A percentile compares a stretch with the other conserved stretches of the same genome.
phyloP scores from a whole-genome alignment of 2,113 vertebrate genomes.

The Dipodomys merriami region DNA sequence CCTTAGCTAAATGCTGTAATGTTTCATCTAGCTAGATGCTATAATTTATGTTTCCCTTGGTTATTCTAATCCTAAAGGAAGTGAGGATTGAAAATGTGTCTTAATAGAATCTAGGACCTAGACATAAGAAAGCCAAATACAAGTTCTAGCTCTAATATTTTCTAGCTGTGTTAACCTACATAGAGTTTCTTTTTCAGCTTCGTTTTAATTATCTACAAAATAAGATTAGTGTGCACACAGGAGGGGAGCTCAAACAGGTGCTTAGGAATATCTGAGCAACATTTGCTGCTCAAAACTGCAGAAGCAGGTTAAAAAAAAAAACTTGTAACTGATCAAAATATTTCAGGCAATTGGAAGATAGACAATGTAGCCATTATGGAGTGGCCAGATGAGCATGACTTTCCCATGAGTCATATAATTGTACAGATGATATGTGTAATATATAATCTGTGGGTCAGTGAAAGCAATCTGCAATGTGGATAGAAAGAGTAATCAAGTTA shows the following conservation, averaged over 20 bases:
- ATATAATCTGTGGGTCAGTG: no score
- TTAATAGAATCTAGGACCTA: background rate
- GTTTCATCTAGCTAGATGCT: background rate
- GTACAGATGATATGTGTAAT: background rate
- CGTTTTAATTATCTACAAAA: constrained; percentile 17
- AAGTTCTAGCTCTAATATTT: background rate
- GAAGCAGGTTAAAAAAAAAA: background rate
- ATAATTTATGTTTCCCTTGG: background rate
- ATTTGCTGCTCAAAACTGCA: background rate
- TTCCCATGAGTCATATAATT: background rate
- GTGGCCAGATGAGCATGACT: background rate
- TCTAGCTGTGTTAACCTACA: background rate
- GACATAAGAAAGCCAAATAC: background rate
- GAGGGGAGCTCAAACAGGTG: no score
- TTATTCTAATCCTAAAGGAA: background rate
- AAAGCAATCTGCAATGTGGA: background rate
- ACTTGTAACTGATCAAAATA: background rate
- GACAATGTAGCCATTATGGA: background rate
- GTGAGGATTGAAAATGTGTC: background rate
- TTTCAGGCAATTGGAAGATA: background rate
- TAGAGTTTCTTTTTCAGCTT: constrained; percentile 18
- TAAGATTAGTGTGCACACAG: background rate
- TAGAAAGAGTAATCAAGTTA: constrained; percentile 81
- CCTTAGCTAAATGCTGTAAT: background rate
- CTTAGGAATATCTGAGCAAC: background rate